Conservation (phyloP, 2,797 vertebrate genomes). For the Heteromormyrus szaboi region DNA sequence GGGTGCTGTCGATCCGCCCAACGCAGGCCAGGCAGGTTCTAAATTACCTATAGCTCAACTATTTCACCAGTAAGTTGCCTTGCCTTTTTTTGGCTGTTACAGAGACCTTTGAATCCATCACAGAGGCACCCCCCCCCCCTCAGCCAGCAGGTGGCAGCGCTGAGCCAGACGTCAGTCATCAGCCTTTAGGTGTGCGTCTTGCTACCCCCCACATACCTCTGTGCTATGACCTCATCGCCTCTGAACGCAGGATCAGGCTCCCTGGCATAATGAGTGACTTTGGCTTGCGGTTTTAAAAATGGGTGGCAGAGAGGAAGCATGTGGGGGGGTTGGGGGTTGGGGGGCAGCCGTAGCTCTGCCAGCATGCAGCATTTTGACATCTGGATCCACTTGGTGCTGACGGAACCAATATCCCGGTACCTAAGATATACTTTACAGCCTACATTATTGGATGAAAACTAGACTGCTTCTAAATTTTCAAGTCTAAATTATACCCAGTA, state of each 20-base stretch:
- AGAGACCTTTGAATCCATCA: neutral
- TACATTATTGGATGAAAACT: neutral
- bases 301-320: neutral
- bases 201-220: slow-evolving; percentile 31
- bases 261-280: neutral
- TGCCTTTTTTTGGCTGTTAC: neutral
- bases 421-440: neutral
- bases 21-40: neutral
- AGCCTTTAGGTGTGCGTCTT: neutral
- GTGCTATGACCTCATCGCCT: slow-evolving; percentile 32
- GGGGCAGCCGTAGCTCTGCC: neutral
- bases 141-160: slow-evolving; percentile 44
- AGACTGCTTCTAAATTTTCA: neutral
- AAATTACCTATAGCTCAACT: neutral
- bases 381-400: neutral
- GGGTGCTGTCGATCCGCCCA: neutral
- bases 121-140: neutral
- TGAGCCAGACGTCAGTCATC: neutral
- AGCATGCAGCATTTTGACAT: neutral
- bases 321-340: neutral
- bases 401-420: neutral
- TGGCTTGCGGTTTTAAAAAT: neutral
- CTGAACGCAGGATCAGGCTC: slow-evolving; percentile 12
- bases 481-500: neutral
- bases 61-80: neutral